Evolutionary conservation across 2,888 invertebrate species (phyloP), one percentile per base, ranked within the genome.

Genomic region (Calameuta idolon): DNA sequence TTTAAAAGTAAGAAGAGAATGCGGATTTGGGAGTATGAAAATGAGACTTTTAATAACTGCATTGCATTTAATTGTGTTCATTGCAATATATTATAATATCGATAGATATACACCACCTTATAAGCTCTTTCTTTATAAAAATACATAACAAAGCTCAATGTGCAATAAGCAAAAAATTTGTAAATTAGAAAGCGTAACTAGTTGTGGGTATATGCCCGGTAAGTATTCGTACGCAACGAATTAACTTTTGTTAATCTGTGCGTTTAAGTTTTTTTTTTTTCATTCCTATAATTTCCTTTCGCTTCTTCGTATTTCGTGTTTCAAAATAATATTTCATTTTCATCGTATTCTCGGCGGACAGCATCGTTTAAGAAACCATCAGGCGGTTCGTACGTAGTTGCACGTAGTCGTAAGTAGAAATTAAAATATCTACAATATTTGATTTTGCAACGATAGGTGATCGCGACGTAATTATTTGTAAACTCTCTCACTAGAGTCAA

Each of bases 71-170:
- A 81, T 79, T 77, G 82, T 83, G 81, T 87, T 86, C 81, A 81
- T 88, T 85, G 82, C 84, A 88, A 87, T 89, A 87, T 86, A 87
- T 88, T 89, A 84, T 83, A 83, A 83, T 86, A 84, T 84, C 81
- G 84, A 84, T 83, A 84, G 79, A 85, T 87, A 84, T 87, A 86
- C 85, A 87, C 85, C 84, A 86, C 84, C 83, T 84, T 83, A 85
- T 85, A 88, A 87, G 87, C 89, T 85, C 84, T 84, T 84, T 88
- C 84, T 85, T 90, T 90, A 90, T 90, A 91, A 91, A 90, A 91
- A 91, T 90, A 90, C 90, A 87, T 90, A 90, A 90, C 87, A 84
- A 90, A 90, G 89, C 89, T 88, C 84, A 86, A 83, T 88, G 86
- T 89, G 88, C 86, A 84, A 86, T 85, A 89, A 89, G 88, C 87